These are phyloP conservation scores for Criorhina ranunculi DNA, from an alignment of 2,888 invertebrate genomes.

Conservation along the genomic window DNA sequence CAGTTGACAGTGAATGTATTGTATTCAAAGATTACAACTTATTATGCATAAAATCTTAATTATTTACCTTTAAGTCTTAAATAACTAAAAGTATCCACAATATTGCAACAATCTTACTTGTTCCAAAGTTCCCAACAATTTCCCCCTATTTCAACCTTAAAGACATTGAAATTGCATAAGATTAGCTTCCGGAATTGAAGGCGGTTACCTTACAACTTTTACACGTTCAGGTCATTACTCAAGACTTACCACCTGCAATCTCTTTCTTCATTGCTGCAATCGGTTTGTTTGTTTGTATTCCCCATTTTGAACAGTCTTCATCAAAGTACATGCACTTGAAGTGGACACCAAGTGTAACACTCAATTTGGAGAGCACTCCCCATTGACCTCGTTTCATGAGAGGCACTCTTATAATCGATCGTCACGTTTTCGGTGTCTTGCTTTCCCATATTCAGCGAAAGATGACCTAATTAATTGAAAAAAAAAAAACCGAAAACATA, in stretches of 20 bases:
- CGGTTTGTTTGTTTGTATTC: conserved; percentile 34
- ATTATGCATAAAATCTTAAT: background rate
- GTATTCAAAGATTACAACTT: background rate
- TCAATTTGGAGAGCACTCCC: conserved; percentile 30
- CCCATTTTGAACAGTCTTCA: conserved; percentile 16
- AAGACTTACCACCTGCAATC: conserved; percentile 10
- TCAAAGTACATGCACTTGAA: conserved; percentile 11
- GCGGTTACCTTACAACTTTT: background rate
- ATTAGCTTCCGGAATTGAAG: conserved; percentile 21
- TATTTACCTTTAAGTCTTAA: background rate
- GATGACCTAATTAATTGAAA: conserved; percentile 51
- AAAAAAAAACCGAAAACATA: conserved; percentile 37
- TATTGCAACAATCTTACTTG: background rate
- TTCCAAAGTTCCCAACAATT: conserved; percentile 9
- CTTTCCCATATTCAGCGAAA: conserved; percentile 25
- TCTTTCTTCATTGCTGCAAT: conserved; percentile 4
- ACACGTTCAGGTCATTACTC: conserved; percentile 29
- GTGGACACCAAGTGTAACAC: conserved; percentile 19
- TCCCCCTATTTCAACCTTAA: background rate
- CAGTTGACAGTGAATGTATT: background rate
- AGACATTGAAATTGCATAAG: conserved; percentile 14
- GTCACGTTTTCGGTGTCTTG: conserved; percentile 2
- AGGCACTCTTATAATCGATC: conserved; percentile 30
- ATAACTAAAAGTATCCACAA: background rate
- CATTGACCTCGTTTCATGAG: conserved; percentile 44